Evolutionary conservation across 2,113 vertebrate genomes (phyloP), one percentile per base, ranked within the genome.

Genomic region (Lipophrys pholis): DNA sequence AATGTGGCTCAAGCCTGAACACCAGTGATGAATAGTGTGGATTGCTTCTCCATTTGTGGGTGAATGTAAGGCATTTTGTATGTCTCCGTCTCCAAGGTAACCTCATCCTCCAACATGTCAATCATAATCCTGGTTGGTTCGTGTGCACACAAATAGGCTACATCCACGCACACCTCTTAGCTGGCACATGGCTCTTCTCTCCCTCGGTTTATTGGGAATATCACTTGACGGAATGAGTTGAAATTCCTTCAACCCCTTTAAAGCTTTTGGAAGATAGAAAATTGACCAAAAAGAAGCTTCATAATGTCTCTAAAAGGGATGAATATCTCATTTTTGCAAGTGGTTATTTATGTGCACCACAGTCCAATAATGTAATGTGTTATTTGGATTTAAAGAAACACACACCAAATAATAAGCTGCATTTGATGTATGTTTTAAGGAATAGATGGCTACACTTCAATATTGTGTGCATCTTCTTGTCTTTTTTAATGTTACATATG

Each of bases 71-170:
- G 68, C 71, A 86, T 86, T 88, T 88, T 87, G 76, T 89, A 55
- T 91, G 86, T 77, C 62, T 69, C 64, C 11, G 74, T 92, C 89
- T 84, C 90, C 88, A 87, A 61, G 85, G 88, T 81, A 91, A 91
- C 88, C 70, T 55, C 71, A 69, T 86, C 61, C 72, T 69, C 53
- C 63, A 75, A 49, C 76, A 72, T 85, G 81, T 71, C 87, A 86
- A 76, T 90, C 83, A 84, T 81, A 15, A 76, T 56, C 45, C 68
- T 39, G 59, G 49, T 69, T 80, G 80, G 78, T 81, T 78, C 81
- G 68, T 87, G 53, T 68, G 64, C 53, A 65, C 58, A 68, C 61
- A 72, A 70, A 72, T 62, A 69, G 60, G 45, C 59, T 72, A 69
- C 75, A 62, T 70, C 42, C 81, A 81, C 41, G 40, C 71, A 50